Base-by-base conservation (phyloP, 2,888 invertebrate genomes). In the Urechis unicinctus region DNA sequence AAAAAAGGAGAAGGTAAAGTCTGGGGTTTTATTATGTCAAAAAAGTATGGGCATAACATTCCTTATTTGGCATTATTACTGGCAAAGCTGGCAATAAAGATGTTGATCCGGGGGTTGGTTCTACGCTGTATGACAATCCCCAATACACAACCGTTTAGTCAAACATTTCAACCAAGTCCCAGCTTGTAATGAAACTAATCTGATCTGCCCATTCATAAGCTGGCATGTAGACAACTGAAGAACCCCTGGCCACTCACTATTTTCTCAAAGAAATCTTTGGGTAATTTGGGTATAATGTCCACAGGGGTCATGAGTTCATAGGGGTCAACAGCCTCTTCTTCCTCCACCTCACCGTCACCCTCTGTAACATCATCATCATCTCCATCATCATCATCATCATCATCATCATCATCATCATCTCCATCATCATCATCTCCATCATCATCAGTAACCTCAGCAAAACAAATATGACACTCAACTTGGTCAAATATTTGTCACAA, bases 261-360 rank as follows among this genome's bases (percentile, higher is more conserved):
- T 75, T 94, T 91, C 2, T 95, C 94, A 73, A 88, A 93, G 78
- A 96, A 97, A 78, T 96, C 93, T 79, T 92, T 91, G 0, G 96
- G 94, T 36, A 98, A 79, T 74, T 92, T 90, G 0, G 91, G 87
- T 0, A 97, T 77, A 63, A 98, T 90, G 72, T 98, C 94, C 48
- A 94, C 92, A 0, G 96, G 89, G 66, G 91, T 89, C 30, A 95
- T 78, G 0, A 95, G 80, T 55, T 97, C 97, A 77, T 87, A 91
- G 0, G 93, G 89, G 80, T 97, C 96, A 52, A 93, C 81, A 57
- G 88, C 73, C 47, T 71, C 75, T 3, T 47, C 67, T 22, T 36
- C 50, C 5, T 6, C 50, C 6, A 21, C 50, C n/a, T 30, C 50
- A 25, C 83, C 85, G 9, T 26, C 13, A 44, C 25, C 25, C 24